Evolutionary conservation across 2,113 vertebrate genomes (phyloP).

Genomic region (Loxodonta africana): DNA sequence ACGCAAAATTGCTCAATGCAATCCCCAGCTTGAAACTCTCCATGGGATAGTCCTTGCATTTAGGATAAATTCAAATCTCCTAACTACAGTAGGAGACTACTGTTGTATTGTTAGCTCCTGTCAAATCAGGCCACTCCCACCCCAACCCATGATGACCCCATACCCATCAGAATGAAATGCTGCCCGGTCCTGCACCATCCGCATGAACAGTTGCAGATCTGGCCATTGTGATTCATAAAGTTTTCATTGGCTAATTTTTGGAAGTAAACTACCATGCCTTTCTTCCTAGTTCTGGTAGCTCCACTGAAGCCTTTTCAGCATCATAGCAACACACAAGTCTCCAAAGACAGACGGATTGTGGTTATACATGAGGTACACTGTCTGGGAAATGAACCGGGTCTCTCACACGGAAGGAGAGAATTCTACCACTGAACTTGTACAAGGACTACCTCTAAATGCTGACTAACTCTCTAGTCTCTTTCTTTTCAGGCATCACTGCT

Average conservation of each 20-base stretch:
- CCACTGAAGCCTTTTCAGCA: not conserved
- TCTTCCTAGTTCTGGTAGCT: not conserved
- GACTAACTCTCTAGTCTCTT: not conserved
- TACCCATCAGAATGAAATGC: not conserved
- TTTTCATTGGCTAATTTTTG: not conserved
- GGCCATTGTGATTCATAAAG: not conserved
- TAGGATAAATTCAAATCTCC: not conserved
- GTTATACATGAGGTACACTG: not conserved
- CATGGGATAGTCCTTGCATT: not conserved
- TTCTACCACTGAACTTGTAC: not conserved
- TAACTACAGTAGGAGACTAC: not conserved
- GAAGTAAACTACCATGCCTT: not conserved
- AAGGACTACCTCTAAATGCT: not conserved
- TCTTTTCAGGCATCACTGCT: not conserved
- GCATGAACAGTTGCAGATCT: not conserved
- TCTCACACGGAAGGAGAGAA: not conserved
- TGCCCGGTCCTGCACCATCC: not conserved
- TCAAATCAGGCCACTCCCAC: not conserved
- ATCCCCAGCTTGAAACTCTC: rapidly evolving
- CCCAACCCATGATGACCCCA: not conserved
- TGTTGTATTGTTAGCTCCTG: not conserved
- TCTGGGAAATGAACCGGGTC: not conserved
- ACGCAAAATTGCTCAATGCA: not conserved
- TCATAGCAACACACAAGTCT: not conserved
- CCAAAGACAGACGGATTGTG: not conserved